A percentile compares a stretch with the other conserved stretches of the same genome.
These are phyloP conservation scores for Ia io DNA, from an alignment of 2,113 vertebrate genomes.

Conservation along the genomic window DNA sequence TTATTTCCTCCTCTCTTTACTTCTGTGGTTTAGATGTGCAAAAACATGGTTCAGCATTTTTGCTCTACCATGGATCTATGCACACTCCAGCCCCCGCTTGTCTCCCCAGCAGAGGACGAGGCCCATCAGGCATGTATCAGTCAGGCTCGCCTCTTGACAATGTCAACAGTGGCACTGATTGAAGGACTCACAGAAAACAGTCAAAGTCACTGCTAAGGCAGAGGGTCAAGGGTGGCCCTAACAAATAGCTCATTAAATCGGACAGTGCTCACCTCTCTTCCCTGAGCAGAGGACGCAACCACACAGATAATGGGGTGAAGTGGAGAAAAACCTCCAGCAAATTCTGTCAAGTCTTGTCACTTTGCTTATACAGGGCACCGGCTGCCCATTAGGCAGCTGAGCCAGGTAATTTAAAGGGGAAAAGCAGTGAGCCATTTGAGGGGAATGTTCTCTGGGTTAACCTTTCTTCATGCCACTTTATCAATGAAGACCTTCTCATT, in stretches of 20 bases:
- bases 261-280: background rate
- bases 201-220: background rate
- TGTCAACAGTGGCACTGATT: background rate
- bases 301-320: background rate
- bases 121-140: background rate
- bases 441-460: background rate
- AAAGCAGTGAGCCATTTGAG: background rate
- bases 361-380: background rate
- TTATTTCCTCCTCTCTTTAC: conserved; percentile 34
- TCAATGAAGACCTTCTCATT: background rate
- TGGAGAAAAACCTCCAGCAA: background rate
- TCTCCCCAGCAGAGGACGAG: background rate
- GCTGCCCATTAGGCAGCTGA: background rate
- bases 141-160: background rate
- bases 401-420: background rate
- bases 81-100: background rate
- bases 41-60: conserved; percentile 38
- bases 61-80: background rate
- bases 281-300: background rate
- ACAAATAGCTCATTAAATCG: background rate
- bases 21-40: conserved; percentile 30
- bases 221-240: background rate
- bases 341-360: background rate
- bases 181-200: background rate
- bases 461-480: background rate